Evolutionary conservation across 2,797 vertebrate species (phyloP), one percentile per base, ranked within the genome.

Genomic region (Tenualosa thibaudeaui): DNA sequence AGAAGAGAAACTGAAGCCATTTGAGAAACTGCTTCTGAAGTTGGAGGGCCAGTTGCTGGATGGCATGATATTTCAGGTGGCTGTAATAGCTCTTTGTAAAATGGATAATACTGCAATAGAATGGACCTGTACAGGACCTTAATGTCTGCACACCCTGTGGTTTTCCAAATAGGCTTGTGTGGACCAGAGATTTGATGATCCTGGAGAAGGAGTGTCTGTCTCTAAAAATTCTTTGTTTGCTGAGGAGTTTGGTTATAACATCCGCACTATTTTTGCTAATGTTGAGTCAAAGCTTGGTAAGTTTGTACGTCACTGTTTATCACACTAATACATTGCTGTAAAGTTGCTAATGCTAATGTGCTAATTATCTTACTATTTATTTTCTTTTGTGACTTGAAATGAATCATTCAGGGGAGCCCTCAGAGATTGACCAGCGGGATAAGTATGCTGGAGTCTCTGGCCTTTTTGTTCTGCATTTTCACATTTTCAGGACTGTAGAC

Each of bases 381-480:
- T 37, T 71, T 17, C 10, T 71, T 71, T 31, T 71, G 31, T 71
- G 65, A 12, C 26, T 37, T 40, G 13, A 15, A 15, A 17, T 78
- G 37, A 15, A 31, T 17, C 4, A 22, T 78, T 22, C 85, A 99
- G 98, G 98, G 62, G 98, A 99, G 90, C 97, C 98, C 78, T 97
- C 97, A 86, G 98, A 99, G 94, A 98, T 99, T 84, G 98, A 99
- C 92, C 98, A 99, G 96, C 96, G 98, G 90, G 97, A 99, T 89
- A 99, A 98, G 89, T 99, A 98, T 0, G 95, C 97, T 46, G 96
- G 95, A 0, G 93, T 99, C 84, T 99, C 98, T 89, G 93, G 96
- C 43, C 97, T 99, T 40, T 99, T 97, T 86, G 97, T 98, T 17
- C 93, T 99, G 88, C 96, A 99, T 92, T 99, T 99, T 93, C 97